Conservation (phyloP, 2,888 invertebrate genomes). For the Agonopterix subpropinquella region DNA sequence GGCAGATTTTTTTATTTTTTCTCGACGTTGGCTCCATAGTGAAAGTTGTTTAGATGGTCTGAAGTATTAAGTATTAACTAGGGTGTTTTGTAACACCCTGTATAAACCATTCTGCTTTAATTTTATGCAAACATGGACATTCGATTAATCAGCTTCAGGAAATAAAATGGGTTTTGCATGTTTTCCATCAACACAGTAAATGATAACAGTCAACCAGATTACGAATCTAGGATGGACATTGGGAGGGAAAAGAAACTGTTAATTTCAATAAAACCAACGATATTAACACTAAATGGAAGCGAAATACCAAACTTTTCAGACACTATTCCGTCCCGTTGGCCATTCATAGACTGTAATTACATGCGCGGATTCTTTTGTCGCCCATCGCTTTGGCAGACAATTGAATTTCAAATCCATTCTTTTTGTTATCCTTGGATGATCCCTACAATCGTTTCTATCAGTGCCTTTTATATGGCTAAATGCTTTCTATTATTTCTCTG, state of each 20-base stretch:
- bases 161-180: too few relatives aligned
- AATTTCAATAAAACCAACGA: conserved; percentile 8
- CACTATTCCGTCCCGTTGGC: conserved; percentile 39
- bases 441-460: conserved; percentile 22
- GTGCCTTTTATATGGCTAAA: conserved; percentile 22
- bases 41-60: too few relatives aligned
- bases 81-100: too few relatives aligned
- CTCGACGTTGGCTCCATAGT: too few relatives aligned
- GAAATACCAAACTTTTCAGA: conserved; percentile 52
- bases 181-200: too few relatives aligned
- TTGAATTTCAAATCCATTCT: conserved; percentile 41
- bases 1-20: too few relatives aligned
- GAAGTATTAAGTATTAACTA: too few relatives aligned
- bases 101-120: too few relatives aligned
- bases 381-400: conserved; percentile 43
- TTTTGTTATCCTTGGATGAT: conserved; percentile 35
- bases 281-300: conserved; percentile 26
- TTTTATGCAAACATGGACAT: too few relatives aligned
- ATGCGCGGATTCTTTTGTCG: conserved; percentile 49
- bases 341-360: conserved; percentile 52
- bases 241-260: not conserved
- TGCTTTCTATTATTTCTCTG: conserved; percentile 18
- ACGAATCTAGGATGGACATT: not conserved
- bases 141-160: too few relatives aligned
- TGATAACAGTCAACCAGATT: not conserved